Evolutionary conservation across 2,113 vertebrate genomes (phyloP).

Genomic region (Xerus inauris): DNA sequence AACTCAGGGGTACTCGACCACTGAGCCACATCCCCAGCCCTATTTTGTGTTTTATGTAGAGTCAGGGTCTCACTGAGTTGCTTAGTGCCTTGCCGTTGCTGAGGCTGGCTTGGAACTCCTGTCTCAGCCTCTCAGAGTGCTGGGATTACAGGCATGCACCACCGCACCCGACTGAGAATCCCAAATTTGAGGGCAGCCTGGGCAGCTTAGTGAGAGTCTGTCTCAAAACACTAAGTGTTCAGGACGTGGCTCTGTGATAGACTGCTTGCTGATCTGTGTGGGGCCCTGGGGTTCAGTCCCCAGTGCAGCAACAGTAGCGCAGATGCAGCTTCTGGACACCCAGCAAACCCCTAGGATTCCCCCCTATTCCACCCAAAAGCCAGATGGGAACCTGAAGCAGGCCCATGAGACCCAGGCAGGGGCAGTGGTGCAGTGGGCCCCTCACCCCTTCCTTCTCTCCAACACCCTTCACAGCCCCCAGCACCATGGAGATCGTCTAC

Average conservation of each 20-base stretch:
- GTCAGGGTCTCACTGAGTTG: too few species aligned
- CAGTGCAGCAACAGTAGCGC: background rate
- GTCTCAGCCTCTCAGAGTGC: too few species aligned
- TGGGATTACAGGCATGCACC: too few species aligned
- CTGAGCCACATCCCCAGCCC: too few species aligned
- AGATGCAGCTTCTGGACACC: background rate
- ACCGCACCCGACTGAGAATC: too few species aligned
- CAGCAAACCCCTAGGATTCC: background rate
- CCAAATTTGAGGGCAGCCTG: background rate
- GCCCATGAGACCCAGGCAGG: accelerated
- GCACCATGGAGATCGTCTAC: constrained; percentile 91
- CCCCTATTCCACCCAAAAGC: background rate
- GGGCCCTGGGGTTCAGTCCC: background rate
- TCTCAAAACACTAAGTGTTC: background rate
- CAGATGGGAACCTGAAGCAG: background rate
- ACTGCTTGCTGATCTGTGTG: background rate
- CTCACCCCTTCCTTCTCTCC: background rate
- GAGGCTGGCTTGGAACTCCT: too few species aligned
- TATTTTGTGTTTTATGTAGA: too few species aligned
- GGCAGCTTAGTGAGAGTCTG: background rate
- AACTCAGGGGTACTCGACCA: too few species aligned
- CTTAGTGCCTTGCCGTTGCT: too few species aligned
- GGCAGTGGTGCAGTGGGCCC: too few species aligned
- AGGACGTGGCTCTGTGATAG: background rate
- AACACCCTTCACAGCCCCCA: background rate